These are phyloP conservation scores for Rhynchopsitta pachyrhyncha DNA, from an alignment of 2,113 vertebrate genomes.

Conservation along the genomic window DNA sequence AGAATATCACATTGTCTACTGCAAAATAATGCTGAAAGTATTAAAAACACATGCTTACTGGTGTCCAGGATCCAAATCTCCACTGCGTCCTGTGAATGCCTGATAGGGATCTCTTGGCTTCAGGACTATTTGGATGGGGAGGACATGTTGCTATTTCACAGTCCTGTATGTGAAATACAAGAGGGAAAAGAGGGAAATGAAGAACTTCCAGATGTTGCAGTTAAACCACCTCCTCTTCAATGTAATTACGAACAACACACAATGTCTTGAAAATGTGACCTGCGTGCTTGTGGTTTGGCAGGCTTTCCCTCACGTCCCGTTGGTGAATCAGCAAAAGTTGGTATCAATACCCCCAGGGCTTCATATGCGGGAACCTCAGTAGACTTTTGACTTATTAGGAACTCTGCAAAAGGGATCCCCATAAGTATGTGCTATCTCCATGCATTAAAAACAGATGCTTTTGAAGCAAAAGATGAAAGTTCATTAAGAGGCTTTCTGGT, in stretches of 20 bases:
- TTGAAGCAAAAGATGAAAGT: constrained; percentile 28
- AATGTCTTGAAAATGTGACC: not conserved
- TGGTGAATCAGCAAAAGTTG: not conserved
- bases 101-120: constrained; percentile 78
- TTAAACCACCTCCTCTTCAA: not conserved
- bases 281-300: not conserved
- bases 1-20: not conserved
- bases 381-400: not conserved
- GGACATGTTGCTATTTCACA: constrained; percentile 90
- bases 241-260: not conserved
- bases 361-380: not conserved
- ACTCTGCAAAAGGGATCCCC: not conserved
- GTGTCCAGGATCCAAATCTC: constrained; percentile 98
- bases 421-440: not conserved
- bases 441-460: constrained; percentile 28
- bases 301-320: not conserved
- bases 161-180: constrained; percentile 77
- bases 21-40: not conserved
- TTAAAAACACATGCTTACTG: constrained; percentile 71
- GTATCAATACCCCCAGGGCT: not conserved
- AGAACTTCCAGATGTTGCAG: not conserved
- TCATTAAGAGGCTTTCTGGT: not conserved
- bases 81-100: constrained; percentile 88
- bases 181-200: not conserved
- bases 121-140: constrained; percentile 77